Evolutionary conservation across 2,797 vertebrate genomes (phyloP).

Genomic region (Hippopotamyrus pictus): DNA sequence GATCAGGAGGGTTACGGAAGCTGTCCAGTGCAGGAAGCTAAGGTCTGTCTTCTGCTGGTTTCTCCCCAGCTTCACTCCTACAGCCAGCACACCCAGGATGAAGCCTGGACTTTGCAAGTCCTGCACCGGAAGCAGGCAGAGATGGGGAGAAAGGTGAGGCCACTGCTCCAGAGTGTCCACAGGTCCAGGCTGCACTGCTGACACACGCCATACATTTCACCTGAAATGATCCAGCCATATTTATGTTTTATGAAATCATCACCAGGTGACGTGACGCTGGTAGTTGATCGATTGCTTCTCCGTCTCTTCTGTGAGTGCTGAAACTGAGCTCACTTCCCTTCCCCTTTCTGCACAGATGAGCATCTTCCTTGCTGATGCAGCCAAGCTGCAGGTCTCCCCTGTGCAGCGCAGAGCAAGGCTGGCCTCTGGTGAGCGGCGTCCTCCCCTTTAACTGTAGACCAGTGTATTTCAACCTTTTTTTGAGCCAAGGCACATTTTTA

Average conservation of each 20-base stretch:
- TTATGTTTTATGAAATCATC: neutral
- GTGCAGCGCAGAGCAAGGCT: slow-evolving; percentile 71
- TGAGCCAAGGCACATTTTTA: slow-evolving; percentile 41
- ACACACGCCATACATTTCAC: neutral
- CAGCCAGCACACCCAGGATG: slow-evolving; percentile 85
- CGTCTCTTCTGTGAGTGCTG: neutral
- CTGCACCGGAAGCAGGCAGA: slow-evolving; percentile 76
- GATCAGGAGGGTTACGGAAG: neutral
- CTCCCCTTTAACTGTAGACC: neutral
- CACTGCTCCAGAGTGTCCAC: neutral
- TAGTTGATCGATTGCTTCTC: neutral
- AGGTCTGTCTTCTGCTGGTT: neutral
- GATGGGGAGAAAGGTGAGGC: slow-evolving; percentile 77
- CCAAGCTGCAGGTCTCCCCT: slow-evolving; percentile 68
- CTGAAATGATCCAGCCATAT: neutral
- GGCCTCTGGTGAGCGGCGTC: slow-evolving; percentile 67
- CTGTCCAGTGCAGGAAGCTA: neutral
- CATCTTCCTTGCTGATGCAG: slow-evolving; percentile 81
- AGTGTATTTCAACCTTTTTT: neutral
- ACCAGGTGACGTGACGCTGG: neutral
- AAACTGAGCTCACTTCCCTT: neutral
- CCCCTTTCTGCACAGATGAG: slow-evolving; percentile 66
- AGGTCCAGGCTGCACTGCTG: neutral
- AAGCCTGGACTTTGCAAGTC: slow-evolving; percentile 77
- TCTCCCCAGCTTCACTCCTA: slow-evolving; percentile 77